Base-by-base conservation (phyloP, 2,797 vertebrate species). In the Tragelaphus eurycerus region DNA sequence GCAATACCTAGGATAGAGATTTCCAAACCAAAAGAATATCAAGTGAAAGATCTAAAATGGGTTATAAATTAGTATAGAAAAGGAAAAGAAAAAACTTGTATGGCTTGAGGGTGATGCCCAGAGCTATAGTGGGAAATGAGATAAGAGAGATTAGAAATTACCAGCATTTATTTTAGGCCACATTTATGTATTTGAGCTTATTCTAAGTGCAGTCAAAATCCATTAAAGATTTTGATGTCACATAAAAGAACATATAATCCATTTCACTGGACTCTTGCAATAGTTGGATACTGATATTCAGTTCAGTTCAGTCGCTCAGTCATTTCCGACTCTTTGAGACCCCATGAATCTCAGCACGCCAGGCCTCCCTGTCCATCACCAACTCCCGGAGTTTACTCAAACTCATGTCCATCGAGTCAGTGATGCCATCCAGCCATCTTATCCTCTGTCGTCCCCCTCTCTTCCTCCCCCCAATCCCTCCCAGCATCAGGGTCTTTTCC, bases 311-410 rank as follows among this genome's bases (percentile, higher is more conserved):
- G 7, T 64, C 3, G 0, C 31, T n/a, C 31, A 64, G 62, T 64
- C 16, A 0, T 19, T 16, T 64, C 62, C 0, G 0, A 64, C 16
- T 64, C n/a, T 64, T 64, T 64, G 16, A 0, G 1, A 64, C 4
- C 7, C 31, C 62, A 1, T 64, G 62, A 64, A 64, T 19, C 0
- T 0, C 62, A 64, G 62, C 16, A n/a, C 0, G 2, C 16, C 62
- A 34, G 62, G 2, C 31, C 31, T 64, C 62, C 60, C 62, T 64
- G 62, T 64, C 31, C 16, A 34, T n/a, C 62, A 64, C 1, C 62
- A 64, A 9, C 8, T 64, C 62, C 16, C 0, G 0, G 16, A 34
- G 16, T 19, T 64, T 8, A 4, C 62, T 10, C 16, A 64, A 5
- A 64, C 16, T 19, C 62, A n/a, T 1, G 31, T 64, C 62, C 31